Conservation (phyloP, 1,140 invertebrate genomes). For the Pissodes strobi region DNA sequence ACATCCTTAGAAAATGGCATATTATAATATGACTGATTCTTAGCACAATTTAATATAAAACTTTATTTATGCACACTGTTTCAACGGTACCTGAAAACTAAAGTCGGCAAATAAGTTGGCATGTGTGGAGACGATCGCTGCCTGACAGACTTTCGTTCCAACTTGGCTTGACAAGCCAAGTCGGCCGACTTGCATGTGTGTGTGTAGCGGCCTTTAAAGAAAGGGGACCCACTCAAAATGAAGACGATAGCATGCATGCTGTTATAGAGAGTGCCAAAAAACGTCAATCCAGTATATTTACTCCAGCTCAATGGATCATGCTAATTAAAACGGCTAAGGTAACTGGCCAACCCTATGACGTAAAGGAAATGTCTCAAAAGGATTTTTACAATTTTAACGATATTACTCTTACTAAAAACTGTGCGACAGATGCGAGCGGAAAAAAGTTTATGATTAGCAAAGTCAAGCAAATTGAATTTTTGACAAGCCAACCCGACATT, state of each 20-base stretch:
- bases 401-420: no score
- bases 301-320: no score
- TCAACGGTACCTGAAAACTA: neutral
- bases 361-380: constrained; percentile 6
- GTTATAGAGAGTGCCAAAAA: no score
- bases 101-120: neutral
- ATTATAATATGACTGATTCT: neutral
- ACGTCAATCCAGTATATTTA: no score
- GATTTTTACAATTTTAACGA: no score
- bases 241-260: neutral
- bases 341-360: neutral
- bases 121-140: no score
- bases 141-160: neutral
- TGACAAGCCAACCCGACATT: neutral
- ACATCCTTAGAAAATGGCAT: neutral
- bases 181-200: no score
- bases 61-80: constrained; percentile 3
- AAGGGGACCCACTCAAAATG: neutral
- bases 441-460: neutral
- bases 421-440: no score
- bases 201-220: neutral
- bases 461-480: neutral
- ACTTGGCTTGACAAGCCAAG: neutral
- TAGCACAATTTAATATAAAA: constrained; percentile 8
- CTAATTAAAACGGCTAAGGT: neutral